phyloP scores from a whole-genome alignment of 2,113 vertebrate species.

The Pachyramphus minor region DNA sequence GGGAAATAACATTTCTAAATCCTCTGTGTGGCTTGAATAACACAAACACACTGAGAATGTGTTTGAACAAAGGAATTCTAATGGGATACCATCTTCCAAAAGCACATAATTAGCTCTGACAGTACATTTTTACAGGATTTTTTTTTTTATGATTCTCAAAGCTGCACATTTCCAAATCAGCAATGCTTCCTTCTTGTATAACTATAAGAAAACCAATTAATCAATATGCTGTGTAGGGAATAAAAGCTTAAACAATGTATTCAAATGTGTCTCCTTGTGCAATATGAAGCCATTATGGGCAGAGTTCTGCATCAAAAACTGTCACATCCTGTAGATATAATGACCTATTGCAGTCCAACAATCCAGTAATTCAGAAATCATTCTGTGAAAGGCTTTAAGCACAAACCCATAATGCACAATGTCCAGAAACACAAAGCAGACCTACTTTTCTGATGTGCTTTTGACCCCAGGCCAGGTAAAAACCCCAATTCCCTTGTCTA shows the following conservation, averaged over 20 bases:
- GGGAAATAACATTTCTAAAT: background rate
- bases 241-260: background rate
- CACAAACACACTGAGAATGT: background rate
- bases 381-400: background rate
- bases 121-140: background rate
- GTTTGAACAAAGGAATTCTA: constrained; percentile 3
- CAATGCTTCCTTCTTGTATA: background rate
- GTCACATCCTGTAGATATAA: background rate
- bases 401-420: background rate
- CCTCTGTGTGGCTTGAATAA: background rate
- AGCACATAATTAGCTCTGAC: background rate
- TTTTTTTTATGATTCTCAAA: background rate
- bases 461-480: background rate
- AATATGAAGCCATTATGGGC: fast-evolving
- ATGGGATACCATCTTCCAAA: background rate
- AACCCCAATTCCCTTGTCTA: background rate
- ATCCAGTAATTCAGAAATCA: background rate
- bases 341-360: background rate
- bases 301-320: background rate
- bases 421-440: background rate
- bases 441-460: background rate
- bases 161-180: background rate
- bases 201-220: background rate
- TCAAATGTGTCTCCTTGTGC: background rate
- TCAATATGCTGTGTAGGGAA: background rate